Evolutionary conservation across 2,113 vertebrate genomes (phyloP), one percentile per base, ranked within the genome.

Genomic region (Tetrao urogallus): DNA sequence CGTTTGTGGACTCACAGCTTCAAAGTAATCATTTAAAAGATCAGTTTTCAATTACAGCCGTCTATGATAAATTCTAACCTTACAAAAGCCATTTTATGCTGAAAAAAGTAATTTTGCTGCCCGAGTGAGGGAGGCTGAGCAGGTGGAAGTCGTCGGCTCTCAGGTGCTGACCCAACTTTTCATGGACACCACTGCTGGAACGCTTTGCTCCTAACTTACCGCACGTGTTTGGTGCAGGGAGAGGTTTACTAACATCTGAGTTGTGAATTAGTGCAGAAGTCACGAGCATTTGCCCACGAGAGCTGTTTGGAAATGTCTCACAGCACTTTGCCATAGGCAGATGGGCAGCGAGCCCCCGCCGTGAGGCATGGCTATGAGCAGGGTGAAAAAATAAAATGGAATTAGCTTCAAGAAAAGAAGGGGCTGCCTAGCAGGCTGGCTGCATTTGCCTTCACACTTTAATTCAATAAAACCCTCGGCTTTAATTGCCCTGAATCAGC

Each of bases 401-500:
- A 79, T 90, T 76, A 82, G 36, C 38, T 50, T 74, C 2, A 56
- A 27, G 58, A 78, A 77, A 50, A 65, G 32, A 85, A 73, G 71
- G 4, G 65, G 5, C 56, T 73, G 72, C 3, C 52, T 64, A 20
- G 69, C 22, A 76, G 47, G 42, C 82, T 88, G 93, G 65, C 47
- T 84, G 15, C 56, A 24, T 83, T 83, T 82, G 45, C 63, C 83
- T 90, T 90, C 86, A 93, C 77, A 78, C 86, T 92, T 92, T 17
- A 92, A 86, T 90, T 92, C 88, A 92, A 54, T 93, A 92, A 89
- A 93, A 88, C 5, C n/a, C 43, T 80, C 38, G 6, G 36, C 48
- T 92, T 88, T 57, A 75, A 93, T 79, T 75, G 88, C 64, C 48
- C 70, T 81, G 90, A 84, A 71, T 72, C 0, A 0, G 38, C 61